phyloP scores from a whole-genome alignment of 2,888 invertebrate genomes.

The Lamellibrachia satsuma region DNA sequence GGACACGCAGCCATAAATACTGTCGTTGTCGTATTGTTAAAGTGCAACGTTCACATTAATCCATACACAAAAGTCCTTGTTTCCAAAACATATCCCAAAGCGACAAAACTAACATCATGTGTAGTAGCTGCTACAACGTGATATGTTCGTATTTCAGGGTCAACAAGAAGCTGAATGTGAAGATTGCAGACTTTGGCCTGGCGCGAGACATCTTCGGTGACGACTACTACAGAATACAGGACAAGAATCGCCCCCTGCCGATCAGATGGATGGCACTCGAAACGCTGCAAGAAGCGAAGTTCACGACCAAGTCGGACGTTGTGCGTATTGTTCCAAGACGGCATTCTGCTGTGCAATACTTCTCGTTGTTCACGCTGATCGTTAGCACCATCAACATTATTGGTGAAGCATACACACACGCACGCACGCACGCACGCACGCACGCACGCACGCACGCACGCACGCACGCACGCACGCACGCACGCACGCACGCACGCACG shows the following conservation, averaged over 20 bases:
- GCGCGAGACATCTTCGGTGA: constrained; percentile 70
- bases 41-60: too few species aligned
- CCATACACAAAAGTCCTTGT: too few species aligned
- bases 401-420: neutral
- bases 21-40: too few species aligned
- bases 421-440: neutral
- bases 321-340: constrained; percentile 50
- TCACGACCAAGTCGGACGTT: constrained; percentile 67
- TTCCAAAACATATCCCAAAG: too few species aligned
- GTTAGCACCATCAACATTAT: too few species aligned
- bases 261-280: constrained; percentile 70
- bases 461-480: neutral
- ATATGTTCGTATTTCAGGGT: constrained; percentile 56
- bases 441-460: neutral
- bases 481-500: neutral
- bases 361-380: neutral
- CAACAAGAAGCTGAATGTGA: constrained; percentile 66
- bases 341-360: neutral
- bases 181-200: constrained; percentile 72
- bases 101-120: too few species aligned
- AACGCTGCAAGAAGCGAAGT: constrained; percentile 65
- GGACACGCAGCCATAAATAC: too few species aligned
- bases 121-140: too few species aligned
- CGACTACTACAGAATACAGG: constrained; percentile 68
- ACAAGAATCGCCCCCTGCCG: constrained; percentile 66